Conservation (phyloP, 2,797 vertebrate species). For the Moxostoma hubbsi region DNA sequence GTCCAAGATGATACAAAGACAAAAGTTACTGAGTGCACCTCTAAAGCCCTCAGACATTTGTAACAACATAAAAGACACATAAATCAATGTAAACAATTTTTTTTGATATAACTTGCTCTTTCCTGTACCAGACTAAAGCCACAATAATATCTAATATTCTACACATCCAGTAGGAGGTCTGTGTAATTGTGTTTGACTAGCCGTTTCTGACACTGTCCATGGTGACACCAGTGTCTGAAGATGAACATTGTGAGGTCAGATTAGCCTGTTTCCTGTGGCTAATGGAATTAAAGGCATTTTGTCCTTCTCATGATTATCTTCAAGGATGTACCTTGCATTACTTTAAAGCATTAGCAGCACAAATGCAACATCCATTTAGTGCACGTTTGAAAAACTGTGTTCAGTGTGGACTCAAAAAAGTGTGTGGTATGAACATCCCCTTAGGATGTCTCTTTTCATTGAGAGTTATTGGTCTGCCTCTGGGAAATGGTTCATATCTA, state of each 20-base stretch:
- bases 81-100: no score
- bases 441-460: background rate
- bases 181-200: conserved; percentile 21
- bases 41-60: no score
- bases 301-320: background rate
- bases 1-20: no score
- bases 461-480: background rate
- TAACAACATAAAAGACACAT: no score
- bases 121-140: background rate
- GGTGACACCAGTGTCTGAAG: background rate
- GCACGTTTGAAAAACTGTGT: no score
- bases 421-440: no score
- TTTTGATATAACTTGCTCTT: background rate
- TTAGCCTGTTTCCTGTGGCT: background rate
- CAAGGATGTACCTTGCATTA: background rate
- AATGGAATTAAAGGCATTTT: background rate
- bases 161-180: background rate
- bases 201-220: background rate
- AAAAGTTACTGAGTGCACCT: no score
- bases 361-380: no score
- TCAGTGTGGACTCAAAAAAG: no score
- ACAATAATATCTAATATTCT: background rate
- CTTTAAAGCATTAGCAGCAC: background rate
- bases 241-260: background rate
- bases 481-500: background rate